Percentiles rank a stretch among this genome's conserved stretches.
phyloP scores from a whole-genome alignment of 2,888 invertebrate species.

The Adineta ricciae region DNA sequence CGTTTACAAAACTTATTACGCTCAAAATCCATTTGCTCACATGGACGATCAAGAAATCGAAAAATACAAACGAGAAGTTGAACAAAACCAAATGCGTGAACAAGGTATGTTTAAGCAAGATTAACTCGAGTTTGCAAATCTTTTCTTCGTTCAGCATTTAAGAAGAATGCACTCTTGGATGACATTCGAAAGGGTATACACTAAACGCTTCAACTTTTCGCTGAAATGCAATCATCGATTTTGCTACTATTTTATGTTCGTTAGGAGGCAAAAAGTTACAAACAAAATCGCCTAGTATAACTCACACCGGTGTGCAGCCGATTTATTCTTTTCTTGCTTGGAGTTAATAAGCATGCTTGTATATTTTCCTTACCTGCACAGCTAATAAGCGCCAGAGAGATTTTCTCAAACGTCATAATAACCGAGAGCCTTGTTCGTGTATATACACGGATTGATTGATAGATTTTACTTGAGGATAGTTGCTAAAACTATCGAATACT shows the following conservation, averaged over 20 bases:
- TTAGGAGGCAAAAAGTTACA: neutral
- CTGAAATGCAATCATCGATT: neutral
- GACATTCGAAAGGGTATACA: neutral
- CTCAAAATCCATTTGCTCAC: slow-evolving; percentile 79
- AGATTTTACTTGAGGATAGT: too few species aligned
- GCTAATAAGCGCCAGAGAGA: too few species aligned
- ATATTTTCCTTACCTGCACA: neutral
- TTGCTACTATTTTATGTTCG: neutral
- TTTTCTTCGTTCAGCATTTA: neutral
- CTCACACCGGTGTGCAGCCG: neutral
- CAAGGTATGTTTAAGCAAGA: slow-evolving; percentile 1
- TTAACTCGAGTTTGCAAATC: neutral
- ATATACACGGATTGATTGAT: too few species aligned
- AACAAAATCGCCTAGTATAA: neutral
- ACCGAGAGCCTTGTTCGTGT: too few species aligned
- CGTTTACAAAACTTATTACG: slow-evolving; percentile 91
- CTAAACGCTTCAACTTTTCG: neutral
- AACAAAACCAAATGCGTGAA: slow-evolving; percentile 31
- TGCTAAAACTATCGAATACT: too few species aligned
- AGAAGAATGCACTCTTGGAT: neutral
- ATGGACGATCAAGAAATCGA: slow-evolving; percentile 31
- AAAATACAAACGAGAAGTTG: slow-evolving; percentile 34
- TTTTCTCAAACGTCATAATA: neutral
- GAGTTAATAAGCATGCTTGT: neutral
- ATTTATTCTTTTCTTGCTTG: neutral